A percentile compares a stretch with the other conserved stretches of the same genome.
phyloP scores from a whole-genome alignment of 2,888 invertebrate genomes.

The Oscheius sp. region DNA sequence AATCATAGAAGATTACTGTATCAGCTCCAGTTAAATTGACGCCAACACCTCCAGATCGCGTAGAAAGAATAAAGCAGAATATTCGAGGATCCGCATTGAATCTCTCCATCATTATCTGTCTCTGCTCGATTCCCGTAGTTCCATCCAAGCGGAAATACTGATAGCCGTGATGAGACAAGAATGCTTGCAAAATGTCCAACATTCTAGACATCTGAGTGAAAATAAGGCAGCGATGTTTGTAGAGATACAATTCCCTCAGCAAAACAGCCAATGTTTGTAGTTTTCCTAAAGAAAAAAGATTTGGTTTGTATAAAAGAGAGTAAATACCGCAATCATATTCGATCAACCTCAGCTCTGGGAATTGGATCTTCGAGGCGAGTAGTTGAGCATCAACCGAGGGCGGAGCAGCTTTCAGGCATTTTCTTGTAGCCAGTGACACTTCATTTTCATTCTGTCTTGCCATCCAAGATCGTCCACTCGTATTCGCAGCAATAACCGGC shows the following conservation, averaged over 20 bases:
- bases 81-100: conserved; percentile 94
- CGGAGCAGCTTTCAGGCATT: background rate
- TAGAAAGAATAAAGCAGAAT: conserved; percentile 96
- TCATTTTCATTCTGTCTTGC: background rate
- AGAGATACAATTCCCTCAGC: conserved; percentile 83
- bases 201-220: conserved; percentile 99
- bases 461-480: conserved; percentile 34
- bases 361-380: conserved; percentile 76
- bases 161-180: conserved; percentile 94
- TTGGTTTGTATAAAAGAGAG: too few species aligned
- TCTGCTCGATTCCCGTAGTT: conserved; percentile 89
- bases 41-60: conserved; percentile 95
- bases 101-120: conserved; percentile 89
- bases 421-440: background rate
- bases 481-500: conserved; percentile 22
- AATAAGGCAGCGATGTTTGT: conserved; percentile 88
- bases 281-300: conserved; percentile 80
- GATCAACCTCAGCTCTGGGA: conserved; percentile 94
- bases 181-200: conserved; percentile 92
- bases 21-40: conserved; percentile 98
- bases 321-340: conserved; percentile 97
- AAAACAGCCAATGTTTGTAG: conserved; percentile 86
- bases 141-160: conserved; percentile 95
- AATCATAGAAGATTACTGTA: conserved; percentile 98
- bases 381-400: background rate